A percentile compares a stretch with the other conserved stretches of the same genome.
These are phyloP conservation scores for Hydraecia micacea DNA, from an alignment of 2,888 invertebrate species.

Conservation along the genomic window DNA sequence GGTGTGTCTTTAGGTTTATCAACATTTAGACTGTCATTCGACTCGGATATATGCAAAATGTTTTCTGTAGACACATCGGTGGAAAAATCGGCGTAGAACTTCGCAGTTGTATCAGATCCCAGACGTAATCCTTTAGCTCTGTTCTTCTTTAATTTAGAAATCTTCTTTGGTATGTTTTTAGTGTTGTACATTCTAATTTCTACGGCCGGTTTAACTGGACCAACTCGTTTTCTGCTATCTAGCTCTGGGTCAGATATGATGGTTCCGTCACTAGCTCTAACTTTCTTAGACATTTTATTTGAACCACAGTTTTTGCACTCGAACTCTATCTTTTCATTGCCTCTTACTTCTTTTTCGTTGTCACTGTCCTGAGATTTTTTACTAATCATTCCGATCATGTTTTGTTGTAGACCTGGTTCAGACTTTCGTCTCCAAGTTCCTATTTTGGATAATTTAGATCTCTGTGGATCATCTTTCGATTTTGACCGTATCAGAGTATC, in stretches of 20 bases:
- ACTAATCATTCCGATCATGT: conserved; percentile 75
- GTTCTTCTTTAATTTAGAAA: conserved; percentile 92
- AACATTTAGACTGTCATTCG: conserved; percentile 91
- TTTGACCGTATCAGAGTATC: conserved; percentile 87
- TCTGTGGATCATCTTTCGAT: conserved; percentile 88
- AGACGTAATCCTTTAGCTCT: conserved; percentile 89
- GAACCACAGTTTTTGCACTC: conserved; percentile 87
- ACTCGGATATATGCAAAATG: conserved; percentile 91
- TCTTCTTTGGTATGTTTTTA: conserved; percentile 93
- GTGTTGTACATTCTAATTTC: conserved; percentile 92
- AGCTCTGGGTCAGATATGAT: conserved; percentile 83
- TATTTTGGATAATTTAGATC: conserved; percentile 88
- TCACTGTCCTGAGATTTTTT: conserved; percentile 84
- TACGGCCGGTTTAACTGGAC: conserved; percentile 79
- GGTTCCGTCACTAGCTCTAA: conserved; percentile 75
- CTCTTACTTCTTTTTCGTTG: conserved; percentile 80
- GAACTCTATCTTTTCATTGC: conserved; percentile 86
- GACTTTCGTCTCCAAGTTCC: conserved; percentile 93
- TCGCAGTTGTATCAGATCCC: conserved; percentile 89
- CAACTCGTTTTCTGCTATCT: conserved; percentile 75
- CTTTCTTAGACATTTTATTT: conserved; percentile 83
- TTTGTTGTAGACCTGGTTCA: conserved; percentile 91
- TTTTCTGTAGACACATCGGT: conserved; percentile 91
- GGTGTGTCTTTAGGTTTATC: conserved; percentile 78
- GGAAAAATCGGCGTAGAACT: conserved; percentile 92